Evolutionary conservation across 2,113 vertebrate genomes (phyloP).

Genomic region (Pavo muticus): DNA sequence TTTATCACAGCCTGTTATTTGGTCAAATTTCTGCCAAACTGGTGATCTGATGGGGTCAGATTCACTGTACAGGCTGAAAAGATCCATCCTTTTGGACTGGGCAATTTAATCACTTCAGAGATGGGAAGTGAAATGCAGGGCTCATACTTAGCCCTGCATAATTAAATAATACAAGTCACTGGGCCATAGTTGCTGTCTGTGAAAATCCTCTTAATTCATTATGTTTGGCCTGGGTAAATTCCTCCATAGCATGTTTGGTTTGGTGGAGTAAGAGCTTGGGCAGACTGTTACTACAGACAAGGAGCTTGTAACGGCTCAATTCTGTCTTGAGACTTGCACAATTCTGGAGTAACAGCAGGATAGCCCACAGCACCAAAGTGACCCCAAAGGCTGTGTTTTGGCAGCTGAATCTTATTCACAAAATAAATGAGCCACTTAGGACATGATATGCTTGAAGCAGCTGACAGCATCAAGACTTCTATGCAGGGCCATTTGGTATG

Average conservation of each 20-base stretch:
- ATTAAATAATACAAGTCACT: neutral
- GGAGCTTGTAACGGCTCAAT: neutral
- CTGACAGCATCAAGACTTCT: neutral
- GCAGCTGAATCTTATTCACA: neutral
- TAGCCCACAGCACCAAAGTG: neutral
- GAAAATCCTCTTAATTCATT: neutral
- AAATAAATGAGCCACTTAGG: neutral
- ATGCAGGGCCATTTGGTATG: neutral
- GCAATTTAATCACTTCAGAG: neutral
- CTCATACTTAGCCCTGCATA: neutral
- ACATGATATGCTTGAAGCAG: neutral
- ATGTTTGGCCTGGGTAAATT: neutral
- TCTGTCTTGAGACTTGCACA: neutral
- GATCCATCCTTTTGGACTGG: neutral
- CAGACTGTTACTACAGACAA: neutral
- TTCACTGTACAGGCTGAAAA: neutral
- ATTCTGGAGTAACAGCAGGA: neutral
- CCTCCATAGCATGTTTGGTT: neutral
- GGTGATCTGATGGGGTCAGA: neutral
- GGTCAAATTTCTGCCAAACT: neutral
- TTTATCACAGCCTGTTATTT: neutral
- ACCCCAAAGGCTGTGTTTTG: neutral
- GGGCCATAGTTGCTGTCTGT: neutral
- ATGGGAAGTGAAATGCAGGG: neutral
- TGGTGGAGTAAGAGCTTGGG: neutral